phyloP scores from a whole-genome alignment of 2,797 vertebrate genomes.

The Pangasius sanitwongsei region DNA sequence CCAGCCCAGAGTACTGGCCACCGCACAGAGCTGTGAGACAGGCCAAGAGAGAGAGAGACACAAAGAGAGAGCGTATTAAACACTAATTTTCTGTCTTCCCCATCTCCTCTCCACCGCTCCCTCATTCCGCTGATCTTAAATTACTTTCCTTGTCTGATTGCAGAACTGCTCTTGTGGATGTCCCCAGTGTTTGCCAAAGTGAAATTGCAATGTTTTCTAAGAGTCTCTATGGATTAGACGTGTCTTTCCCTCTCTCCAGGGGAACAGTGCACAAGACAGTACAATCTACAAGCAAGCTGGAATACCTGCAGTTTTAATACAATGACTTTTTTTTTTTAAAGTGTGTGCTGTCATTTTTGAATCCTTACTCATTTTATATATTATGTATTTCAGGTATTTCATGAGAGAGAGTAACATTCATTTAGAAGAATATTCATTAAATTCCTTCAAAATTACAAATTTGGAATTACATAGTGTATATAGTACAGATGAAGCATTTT shows the following conservation, averaged over 20 bases:
- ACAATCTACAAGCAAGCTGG: background rate
- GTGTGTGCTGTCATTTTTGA: background rate
- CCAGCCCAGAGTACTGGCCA: slow-evolving; percentile 89
- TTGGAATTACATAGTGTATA: too few species aligned
- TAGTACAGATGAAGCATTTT: background rate
- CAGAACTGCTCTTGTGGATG: slow-evolving; percentile 63
- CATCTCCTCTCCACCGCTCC: slow-evolving; percentile 51
- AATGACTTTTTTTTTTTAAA: background rate
- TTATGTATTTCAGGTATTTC: background rate
- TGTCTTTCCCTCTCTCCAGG: slow-evolving; percentile 32
- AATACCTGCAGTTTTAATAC: background rate
- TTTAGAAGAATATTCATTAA: background rate
- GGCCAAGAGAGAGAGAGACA: slow-evolving; percentile 4
- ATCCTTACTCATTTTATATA: background rate
- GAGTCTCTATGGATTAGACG: slow-evolving; percentile 70
- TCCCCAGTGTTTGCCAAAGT: slow-evolving; percentile 72
- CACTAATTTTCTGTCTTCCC: slow-evolving; percentile 59
- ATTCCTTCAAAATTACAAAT: background rate
- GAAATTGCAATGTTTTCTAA: slow-evolving; percentile 78
- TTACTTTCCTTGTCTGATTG: slow-evolving; percentile 80
- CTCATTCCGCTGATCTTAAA: slow-evolving; percentile 68
- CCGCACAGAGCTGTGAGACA: slow-evolving; percentile 87
- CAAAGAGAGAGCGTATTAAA: slow-evolving; percentile 45
- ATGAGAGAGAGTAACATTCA: background rate
- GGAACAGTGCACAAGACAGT: slow-evolving; percentile 46